These are phyloP conservation scores for Phortica okadai DNA, from an alignment of 2,888 invertebrate species.

Conservation along the genomic window DNA sequence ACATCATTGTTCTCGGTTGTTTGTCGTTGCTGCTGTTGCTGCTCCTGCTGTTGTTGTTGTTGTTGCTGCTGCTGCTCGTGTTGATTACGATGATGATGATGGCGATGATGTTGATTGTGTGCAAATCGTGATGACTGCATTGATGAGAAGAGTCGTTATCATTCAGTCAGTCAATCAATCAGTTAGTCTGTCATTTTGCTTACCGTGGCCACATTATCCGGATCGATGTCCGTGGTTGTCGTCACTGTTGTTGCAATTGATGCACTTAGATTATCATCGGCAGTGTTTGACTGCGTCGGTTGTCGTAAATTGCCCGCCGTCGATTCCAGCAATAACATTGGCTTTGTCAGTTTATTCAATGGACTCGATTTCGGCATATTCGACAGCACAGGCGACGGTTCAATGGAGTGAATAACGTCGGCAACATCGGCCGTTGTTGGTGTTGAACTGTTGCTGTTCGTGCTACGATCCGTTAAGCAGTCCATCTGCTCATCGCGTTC, in stretches of 20 bases:
- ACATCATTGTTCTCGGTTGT: too few species aligned
- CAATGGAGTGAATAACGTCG: constrained; percentile 61
- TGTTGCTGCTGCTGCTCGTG: background rate
- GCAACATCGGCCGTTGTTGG: constrained; percentile 74
- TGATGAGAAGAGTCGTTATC: background rate
- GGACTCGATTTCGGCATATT: background rate
- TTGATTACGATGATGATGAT: background rate
- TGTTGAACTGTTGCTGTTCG: constrained; percentile 68
- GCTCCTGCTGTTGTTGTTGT: constrained; percentile 10
- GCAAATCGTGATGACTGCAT: constrained; percentile 59
- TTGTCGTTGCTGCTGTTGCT: background rate
- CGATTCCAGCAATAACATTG: background rate
- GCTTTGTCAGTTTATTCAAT: background rate
- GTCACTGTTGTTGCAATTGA: constrained; percentile 74
- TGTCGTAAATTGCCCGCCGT: constrained; percentile 15
- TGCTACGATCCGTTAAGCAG: constrained; percentile 53
- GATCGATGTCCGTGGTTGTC: constrained; percentile 65
- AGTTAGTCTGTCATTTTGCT: constrained; percentile 40
- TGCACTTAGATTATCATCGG: constrained; percentile 63
- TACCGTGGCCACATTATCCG: constrained; percentile 67
- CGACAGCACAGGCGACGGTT: constrained; percentile 51
- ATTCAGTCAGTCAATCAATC: background rate
- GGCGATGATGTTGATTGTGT: constrained; percentile 13
- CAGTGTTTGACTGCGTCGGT: constrained; percentile 33
- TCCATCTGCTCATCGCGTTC: constrained; percentile 62